Conservation (phyloP, 2,113 vertebrate genomes). For the Stomatorhinus ivindoensis region DNA sequence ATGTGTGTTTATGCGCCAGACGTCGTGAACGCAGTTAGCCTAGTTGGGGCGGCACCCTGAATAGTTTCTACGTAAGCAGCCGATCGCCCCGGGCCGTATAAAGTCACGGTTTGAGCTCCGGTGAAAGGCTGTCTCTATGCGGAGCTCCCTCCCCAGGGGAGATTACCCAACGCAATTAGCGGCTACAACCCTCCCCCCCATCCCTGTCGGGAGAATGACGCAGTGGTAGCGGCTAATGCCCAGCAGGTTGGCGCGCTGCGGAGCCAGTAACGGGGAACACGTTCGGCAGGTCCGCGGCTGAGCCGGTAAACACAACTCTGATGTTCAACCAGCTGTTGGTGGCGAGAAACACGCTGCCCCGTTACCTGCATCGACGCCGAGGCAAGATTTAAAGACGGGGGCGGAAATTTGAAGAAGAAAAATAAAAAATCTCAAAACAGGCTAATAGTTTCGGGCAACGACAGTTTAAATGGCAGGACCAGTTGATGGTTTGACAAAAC, state of each 20-base stretch:
- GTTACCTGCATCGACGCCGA: neutral
- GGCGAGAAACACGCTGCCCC: neutral
- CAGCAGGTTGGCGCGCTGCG: neutral
- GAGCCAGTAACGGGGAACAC: neutral
- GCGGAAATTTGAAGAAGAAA: neutral
- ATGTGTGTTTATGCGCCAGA: neutral
- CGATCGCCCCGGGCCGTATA: neutral
- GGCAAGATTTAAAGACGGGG: neutral
- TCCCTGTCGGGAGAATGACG: neutral
- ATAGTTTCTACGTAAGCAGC: neutral
- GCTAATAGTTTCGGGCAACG: neutral
- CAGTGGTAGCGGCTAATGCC: neutral
- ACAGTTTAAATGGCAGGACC: neutral
- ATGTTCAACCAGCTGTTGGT: neutral
- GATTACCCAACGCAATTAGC: constrained; percentile 4
- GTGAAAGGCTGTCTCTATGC: constrained; percentile 7
- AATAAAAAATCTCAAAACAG: neutral
- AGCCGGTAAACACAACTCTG: neutral
- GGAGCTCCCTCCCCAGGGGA: neutral
- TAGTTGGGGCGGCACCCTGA: neutral
- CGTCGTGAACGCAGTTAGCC: neutral
- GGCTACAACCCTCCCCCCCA: neutral
- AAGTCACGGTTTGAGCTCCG: neutral
- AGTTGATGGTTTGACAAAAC: neutral
- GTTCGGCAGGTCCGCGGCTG: neutral